Evolutionary conservation across 2,888 invertebrate species (phyloP), one percentile per base, ranked within the genome.

Genomic region (Meandrusa payeni): DNA sequence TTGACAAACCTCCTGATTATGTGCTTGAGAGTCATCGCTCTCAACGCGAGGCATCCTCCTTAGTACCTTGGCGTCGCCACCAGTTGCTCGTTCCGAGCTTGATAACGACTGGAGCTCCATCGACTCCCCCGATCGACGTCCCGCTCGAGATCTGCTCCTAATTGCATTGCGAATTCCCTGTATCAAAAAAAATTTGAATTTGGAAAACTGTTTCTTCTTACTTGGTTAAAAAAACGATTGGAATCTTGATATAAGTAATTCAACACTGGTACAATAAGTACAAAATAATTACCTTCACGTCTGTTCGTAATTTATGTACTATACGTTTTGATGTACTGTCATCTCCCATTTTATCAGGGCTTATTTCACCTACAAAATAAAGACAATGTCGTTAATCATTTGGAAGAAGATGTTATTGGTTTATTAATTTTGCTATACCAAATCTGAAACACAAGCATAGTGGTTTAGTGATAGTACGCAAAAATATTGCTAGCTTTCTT

Each of bases 291-390:
- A 89, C 91, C 81, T 95, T 95, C 2, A 95, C 96, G 76, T 96
- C 96, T 61, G 93, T 94, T 51, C 93, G 91, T 34, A 96, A 86
- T 75, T 95, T 95, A 61, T 95, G 94, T 6, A 96, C 95, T 52
- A 96, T 93, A 54, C 93, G 89, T 70, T 93, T 94, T 6, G 93
- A 90, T 23, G 91, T 88, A 66, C 91, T 91, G 56, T 92, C 92
- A 53, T 91, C 91, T n/a, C 86, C 61, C 46, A 61, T 36, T 57
- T 81, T 85, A 13, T 83, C 85, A 17, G 83, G 82, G 55, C 78
- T 81, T 44, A 59, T 54, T 44, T 88, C 88, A 42, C 70, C 87
- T 87, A 61, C 46, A 69, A 47, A n/a, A n/a, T n/a, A n/a, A n/a
- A n/a, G n/a, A n/a, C n/a, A n/a, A n/a, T n/a, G n/a, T n/a, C n/a